Evolutionary conservation across 2,888 invertebrate species (phyloP).

Genomic region (Tenthredo distinguenda): DNA sequence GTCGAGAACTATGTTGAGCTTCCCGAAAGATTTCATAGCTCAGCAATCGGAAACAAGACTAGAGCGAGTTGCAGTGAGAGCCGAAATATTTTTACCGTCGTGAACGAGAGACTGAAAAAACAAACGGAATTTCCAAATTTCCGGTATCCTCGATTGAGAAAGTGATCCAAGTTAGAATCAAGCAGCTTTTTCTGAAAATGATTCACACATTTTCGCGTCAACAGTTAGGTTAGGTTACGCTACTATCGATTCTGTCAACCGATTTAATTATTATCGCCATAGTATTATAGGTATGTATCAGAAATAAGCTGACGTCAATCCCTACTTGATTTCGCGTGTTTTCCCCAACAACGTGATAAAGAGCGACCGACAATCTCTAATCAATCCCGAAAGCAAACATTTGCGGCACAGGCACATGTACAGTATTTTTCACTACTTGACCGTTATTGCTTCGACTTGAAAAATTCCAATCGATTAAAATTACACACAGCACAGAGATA

Average conservation of each 20-base stretch:
- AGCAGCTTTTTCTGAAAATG: background rate
- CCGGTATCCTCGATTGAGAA: background rate
- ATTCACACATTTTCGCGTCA: background rate
- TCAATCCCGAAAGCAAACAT: constrained; percentile 1
- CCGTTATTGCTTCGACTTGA: constrained; percentile 3
- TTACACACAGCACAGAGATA: background rate
- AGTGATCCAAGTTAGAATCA: background rate
- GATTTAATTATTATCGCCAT: constrained; percentile 14
- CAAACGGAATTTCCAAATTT: background rate
- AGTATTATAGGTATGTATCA: background rate
- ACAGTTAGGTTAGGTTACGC: background rate
- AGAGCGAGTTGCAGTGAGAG: background rate
- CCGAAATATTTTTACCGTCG: background rate
- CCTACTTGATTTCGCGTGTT: constrained; percentile 15
- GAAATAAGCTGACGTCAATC: constrained; percentile 15
- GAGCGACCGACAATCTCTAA: background rate
- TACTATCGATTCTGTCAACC: constrained; percentile 17
- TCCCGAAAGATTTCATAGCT: background rate
- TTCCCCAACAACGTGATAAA: constrained; percentile 37
- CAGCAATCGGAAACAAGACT: background rate
- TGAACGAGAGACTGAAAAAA: no score
- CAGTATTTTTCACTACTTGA: constrained; percentile 9
- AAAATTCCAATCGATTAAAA: background rate
- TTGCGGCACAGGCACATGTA: background rate
- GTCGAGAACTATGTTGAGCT: background rate